phyloP scores from a whole-genome alignment of 2,888 invertebrate genomes.

The Leptothorax acervorum region DNA sequence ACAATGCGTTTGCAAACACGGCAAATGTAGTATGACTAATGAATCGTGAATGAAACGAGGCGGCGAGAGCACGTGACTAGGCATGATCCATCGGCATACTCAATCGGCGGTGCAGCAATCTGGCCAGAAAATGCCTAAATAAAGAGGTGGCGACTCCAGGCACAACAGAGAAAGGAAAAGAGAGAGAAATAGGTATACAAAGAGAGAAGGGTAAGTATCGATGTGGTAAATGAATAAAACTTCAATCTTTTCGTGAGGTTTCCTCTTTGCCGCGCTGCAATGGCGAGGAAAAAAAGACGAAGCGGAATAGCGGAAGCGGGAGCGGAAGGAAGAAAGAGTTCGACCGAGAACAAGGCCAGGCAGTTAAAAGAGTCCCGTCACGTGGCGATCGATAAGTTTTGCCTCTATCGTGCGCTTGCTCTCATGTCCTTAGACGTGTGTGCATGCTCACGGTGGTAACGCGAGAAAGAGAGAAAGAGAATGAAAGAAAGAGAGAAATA shows the following conservation, averaged over 20 bases:
- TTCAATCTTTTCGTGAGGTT: constrained; percentile 58
- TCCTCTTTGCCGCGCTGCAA: constrained; percentile 13
- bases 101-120: constrained; percentile 39
- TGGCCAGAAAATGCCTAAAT: constrained; percentile 57
- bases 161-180: not conserved
- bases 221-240: constrained; percentile 71
- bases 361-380: constrained; percentile 64
- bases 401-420: constrained; percentile 69
- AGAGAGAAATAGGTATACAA: not conserved
- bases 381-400: constrained; percentile 70
- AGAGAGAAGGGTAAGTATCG: constrained; percentile 8
- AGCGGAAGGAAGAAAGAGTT: constrained; percentile 41
- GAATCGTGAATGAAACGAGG: constrained; percentile 44
- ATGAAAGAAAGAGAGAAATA: not conserved
- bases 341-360: constrained; percentile 54
- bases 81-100: constrained; percentile 11
- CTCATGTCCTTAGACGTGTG: constrained; percentile 42
- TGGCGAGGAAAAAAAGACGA: not conserved
- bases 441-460: constrained; percentile 32
- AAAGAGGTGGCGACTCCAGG: constrained; percentile 37
- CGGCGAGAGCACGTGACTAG: constrained; percentile 6
- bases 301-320: constrained; percentile 19
- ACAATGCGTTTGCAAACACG: constrained; percentile 41
- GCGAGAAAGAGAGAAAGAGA: constrained; percentile 9
- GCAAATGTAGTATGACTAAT: constrained; percentile 46